Conservation (phyloP, 2,113 vertebrate species). For the Tiliqua scincoides region DNA sequence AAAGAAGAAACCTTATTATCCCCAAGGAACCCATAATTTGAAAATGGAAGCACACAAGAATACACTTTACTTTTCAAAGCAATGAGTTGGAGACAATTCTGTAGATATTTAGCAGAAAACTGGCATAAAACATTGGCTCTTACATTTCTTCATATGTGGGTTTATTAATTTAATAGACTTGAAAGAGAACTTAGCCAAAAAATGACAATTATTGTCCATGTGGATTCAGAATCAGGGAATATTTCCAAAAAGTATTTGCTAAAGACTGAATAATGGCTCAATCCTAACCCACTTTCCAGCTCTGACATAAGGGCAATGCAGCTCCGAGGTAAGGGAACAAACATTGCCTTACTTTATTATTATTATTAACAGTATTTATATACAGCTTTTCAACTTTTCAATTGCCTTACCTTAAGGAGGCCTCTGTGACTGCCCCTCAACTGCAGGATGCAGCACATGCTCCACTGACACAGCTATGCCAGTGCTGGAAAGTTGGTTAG, state of each 20-base stretch:
- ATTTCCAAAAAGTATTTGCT: slow-evolving; percentile 50
- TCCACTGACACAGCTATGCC: no score
- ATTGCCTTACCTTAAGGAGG: no score
- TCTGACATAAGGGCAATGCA: no score
- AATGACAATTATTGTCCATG: slow-evolving; percentile 52
- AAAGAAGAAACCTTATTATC: slow-evolving; percentile 61
- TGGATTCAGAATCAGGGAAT: slow-evolving; percentile 55
- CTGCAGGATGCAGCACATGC: no score
- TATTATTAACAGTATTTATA: no score
- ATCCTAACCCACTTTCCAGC: no score
- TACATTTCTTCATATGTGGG: slow-evolving; percentile 58
- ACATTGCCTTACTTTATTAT: no score
- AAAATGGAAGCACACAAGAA: slow-evolving; percentile 60
- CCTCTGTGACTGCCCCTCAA: no score
- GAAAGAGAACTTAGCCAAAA: slow-evolving; percentile 52
- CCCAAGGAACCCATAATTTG: slow-evolving; percentile 55
- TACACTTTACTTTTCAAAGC: slow-evolving; percentile 60
- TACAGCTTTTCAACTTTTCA: no score
- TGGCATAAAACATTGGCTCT: slow-evolving; percentile 63
- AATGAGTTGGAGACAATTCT: slow-evolving; percentile 67
- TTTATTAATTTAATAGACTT: slow-evolving; percentile 64
- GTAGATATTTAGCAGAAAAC: slow-evolving; percentile 60
- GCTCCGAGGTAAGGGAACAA: no score
- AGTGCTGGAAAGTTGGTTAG: no score
- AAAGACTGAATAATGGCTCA: slow-evolving; percentile 32